Percentiles rank a stretch among this genome's conserved stretches.
phyloP scores from a whole-genome alignment of 1,140 invertebrate genomes.

The Lepidurus apus region DNA sequence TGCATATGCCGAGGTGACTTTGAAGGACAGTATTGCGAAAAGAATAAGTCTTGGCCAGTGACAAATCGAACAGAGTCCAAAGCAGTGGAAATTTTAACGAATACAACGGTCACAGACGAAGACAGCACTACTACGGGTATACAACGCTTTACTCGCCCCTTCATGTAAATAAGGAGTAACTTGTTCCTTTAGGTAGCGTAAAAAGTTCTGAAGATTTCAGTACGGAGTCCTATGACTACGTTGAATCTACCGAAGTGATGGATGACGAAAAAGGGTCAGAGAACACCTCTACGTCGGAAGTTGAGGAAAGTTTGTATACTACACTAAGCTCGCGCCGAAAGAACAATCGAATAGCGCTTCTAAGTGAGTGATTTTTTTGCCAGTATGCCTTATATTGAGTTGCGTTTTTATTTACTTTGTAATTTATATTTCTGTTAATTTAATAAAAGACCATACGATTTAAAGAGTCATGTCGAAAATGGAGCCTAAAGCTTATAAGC shows the following conservation, averaged over 20 bases:
- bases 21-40: background rate
- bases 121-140: background rate
- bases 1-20: conserved; percentile 13
- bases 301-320: background rate
- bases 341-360: background rate
- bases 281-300: background rate
- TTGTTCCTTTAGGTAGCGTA: background rate
- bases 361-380: background rate
- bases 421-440: background rate
- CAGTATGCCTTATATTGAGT: background rate
- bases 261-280: background rate
- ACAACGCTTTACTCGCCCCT: background rate
- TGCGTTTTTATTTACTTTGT: background rate
- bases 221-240: background rate
- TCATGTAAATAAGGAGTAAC: background rate
- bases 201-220: background rate
- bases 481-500: too few species aligned
- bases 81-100: background rate
- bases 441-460: background rate
- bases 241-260: background rate
- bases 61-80: background rate
- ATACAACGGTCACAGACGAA: background rate
- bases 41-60: background rate
- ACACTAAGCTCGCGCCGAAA: background rate
- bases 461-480: background rate